Percentiles rank a stretch among this genome's conserved stretches.
phyloP scores from a whole-genome alignment of 2,113 vertebrate species.

The Muntiacus muntjak region DNA sequence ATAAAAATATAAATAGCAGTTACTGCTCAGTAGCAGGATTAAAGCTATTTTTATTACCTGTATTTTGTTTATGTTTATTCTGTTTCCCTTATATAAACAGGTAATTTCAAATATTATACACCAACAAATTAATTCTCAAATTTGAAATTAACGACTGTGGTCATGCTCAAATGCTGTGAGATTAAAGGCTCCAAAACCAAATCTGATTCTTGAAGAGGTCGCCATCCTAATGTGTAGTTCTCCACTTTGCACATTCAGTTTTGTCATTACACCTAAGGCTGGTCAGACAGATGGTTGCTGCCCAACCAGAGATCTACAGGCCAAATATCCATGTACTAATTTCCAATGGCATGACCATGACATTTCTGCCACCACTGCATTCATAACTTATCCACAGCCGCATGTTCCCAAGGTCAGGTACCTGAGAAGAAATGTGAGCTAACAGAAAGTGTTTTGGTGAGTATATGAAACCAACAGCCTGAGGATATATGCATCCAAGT shows the following conservation, averaged over 20 bases:
- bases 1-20: neutral
- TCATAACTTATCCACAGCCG: neutral
- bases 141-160: neutral
- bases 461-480: neutral
- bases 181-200: neutral
- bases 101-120: neutral
- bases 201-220: neutral
- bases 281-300: neutral
- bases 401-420: neutral
- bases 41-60: slow-evolving; percentile 9
- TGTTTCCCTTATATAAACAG: neutral
- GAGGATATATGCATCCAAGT: neutral
- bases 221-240: neutral
- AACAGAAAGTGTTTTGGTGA: neutral
- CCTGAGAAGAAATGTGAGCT: neutral
- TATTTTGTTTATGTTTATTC: neutral
- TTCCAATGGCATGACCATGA: neutral
- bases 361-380: neutral
- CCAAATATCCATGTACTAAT: neutral
- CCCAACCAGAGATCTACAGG: neutral
- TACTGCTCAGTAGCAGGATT: neutral
- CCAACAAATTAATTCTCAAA: neutral
- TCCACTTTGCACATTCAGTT: neutral
- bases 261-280: neutral
- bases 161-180: neutral